Conservation (phyloP, 1,140 invertebrate species). For the Eumeta japonica region DNA sequence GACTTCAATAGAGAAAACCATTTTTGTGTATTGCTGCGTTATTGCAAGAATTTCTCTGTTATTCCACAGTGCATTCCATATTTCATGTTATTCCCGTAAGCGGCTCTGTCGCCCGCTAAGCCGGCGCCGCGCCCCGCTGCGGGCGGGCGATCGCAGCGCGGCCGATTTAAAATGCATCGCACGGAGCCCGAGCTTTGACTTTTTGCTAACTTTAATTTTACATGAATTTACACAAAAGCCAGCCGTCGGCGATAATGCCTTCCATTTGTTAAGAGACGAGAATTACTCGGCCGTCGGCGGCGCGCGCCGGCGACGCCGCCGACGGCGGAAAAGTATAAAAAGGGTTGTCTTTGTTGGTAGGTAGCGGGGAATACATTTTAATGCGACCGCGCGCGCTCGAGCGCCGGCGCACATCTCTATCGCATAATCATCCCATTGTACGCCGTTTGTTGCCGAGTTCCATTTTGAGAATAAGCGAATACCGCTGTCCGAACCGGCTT, state of each 20-base stretch:
- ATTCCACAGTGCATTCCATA: too few relatives aligned
- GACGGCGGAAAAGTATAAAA: constrained; percentile 34
- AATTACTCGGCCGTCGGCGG: constrained; percentile 24
- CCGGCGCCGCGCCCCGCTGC: too few relatives aligned
- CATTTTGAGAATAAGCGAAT: constrained; percentile 6
- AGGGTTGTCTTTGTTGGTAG: constrained; percentile 32
- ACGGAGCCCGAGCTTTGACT: too few relatives aligned
- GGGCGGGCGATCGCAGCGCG: too few relatives aligned
- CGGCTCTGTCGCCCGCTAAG: too few relatives aligned
- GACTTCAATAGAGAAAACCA: too few relatives aligned
- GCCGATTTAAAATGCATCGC: too few relatives aligned
- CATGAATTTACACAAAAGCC: constrained; percentile 43
- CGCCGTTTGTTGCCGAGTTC: constrained; percentile 10
- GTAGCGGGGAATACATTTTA: constrained; percentile 29
- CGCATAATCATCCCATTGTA: constrained; percentile 24
- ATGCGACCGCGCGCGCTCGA: constrained; percentile 18
- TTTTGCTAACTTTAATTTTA: constrained; percentile 39
- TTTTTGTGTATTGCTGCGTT: too few relatives aligned
- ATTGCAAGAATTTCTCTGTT: too few relatives aligned
- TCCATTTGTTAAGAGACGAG: constrained; percentile 45
- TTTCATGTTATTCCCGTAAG: too few relatives aligned
- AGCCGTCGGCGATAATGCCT: constrained; percentile 38
- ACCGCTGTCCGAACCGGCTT: too few relatives aligned
- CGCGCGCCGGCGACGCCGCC: constrained; percentile 14
- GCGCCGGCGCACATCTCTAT: constrained; percentile 19